Evolutionary conservation across 2,113 vertebrate genomes (phyloP).

Genomic region (Nerophis lumbriciformis): DNA sequence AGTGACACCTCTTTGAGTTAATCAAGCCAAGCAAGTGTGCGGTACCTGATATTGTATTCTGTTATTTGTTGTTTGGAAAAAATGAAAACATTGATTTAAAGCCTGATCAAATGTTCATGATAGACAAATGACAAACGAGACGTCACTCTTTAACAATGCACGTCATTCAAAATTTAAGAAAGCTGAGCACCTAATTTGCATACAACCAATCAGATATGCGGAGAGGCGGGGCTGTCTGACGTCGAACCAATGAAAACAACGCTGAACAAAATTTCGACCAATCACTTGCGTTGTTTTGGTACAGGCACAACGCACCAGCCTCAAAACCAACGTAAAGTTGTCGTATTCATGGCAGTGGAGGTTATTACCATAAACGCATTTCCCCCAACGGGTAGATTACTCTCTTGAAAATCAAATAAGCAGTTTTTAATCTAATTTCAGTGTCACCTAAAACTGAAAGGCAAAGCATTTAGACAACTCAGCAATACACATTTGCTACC

Average conservation of each 20-base stretch:
- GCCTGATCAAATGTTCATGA: background rate
- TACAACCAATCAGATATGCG: constrained; percentile 43
- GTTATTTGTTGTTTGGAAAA: background rate
- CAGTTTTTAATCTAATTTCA: background rate
- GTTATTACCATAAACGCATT: background rate
- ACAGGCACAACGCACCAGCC: constrained; percentile 17
- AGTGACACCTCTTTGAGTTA: background rate
- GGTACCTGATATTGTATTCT: background rate
- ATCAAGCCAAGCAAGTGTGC: background rate
- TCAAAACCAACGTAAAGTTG: constrained; percentile 11
- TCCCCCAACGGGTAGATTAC: background rate
- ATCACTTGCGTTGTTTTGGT: constrained; percentile 64
- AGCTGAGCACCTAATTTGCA: constrained; percentile 20
- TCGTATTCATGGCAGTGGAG: background rate
- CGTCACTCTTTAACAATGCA: background rate
- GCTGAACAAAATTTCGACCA: constrained; percentile 22
- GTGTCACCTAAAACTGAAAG: background rate
- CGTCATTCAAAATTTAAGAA: constrained; percentile 35
- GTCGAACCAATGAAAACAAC: constrained; percentile 14
- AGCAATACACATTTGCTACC: constrained; percentile 25
- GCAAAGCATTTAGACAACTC: constrained; percentile 14
- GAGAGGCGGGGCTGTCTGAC: constrained; percentile 1
- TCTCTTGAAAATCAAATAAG: background rate
- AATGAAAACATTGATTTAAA: background rate
- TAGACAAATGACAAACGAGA: background rate